Percentiles rank a stretch among this genome's conserved stretches.
These are phyloP conservation scores for Drosophila stalkeri DNA, from an alignment of 2,888 invertebrate species.

Conservation along the genomic window DNA sequence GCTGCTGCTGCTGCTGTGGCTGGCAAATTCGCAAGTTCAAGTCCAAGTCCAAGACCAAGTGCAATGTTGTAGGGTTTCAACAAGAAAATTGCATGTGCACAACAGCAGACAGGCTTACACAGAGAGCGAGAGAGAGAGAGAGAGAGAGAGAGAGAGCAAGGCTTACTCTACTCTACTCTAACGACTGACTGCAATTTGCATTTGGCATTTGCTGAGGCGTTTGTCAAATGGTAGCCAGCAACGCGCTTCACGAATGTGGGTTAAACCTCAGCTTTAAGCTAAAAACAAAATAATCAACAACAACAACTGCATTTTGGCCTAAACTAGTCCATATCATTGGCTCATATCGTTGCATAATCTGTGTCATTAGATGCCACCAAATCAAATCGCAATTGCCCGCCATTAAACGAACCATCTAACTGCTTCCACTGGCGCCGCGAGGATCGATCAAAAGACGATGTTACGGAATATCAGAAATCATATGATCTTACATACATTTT, in stretches of 20 bases:
- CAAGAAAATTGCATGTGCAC: conserved; percentile 11
- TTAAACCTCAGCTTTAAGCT: conserved; percentile 66
- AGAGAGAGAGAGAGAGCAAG: neutral
- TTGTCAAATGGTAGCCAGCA: conserved; percentile 63
- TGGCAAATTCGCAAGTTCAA: conserved; percentile 78
- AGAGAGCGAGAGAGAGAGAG: neutral
- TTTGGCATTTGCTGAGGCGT: conserved; percentile 64
- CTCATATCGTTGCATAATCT: conserved; percentile 32
- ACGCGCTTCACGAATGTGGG: conserved; percentile 56
- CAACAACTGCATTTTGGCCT: conserved; percentile 13
- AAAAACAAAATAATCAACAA: conserved; percentile 17
- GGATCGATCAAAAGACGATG: neutral
- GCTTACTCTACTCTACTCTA: too few species aligned
- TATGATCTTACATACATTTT: neutral
- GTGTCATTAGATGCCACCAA: conserved; percentile 37
- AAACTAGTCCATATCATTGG: conserved; percentile 35
- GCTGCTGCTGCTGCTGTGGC: conserved; percentile 51
- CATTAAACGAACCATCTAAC: conserved; percentile 28
- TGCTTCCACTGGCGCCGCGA: neutral
- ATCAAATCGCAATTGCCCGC: conserved; percentile 45
- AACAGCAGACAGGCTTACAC: neutral
- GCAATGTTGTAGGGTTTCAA: conserved; percentile 54
- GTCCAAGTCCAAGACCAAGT: conserved; percentile 53
- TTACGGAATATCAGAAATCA: neutral
- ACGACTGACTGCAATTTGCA: conserved; percentile 55